Conservation (phyloP, 2,797 vertebrate species). For the Hirundo rustica region DNA sequence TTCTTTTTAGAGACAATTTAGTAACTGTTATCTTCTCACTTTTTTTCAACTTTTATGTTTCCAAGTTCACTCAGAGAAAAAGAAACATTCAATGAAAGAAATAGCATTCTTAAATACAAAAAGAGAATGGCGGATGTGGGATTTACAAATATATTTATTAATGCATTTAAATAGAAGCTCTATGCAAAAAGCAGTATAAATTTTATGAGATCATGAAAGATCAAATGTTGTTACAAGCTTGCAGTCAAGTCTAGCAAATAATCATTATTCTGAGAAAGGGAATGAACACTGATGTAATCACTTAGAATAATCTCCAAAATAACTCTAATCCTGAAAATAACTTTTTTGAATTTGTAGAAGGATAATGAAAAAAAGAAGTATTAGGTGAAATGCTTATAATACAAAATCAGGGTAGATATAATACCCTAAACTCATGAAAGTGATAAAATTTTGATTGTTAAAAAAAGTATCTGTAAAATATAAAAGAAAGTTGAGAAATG, state of each 20-base stretch:
- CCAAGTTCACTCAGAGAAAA: neutral
- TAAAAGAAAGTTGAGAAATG: neutral
- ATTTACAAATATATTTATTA: slow-evolving; percentile 21
- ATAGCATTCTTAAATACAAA: neutral
- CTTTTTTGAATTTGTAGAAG: slow-evolving; percentile 36
- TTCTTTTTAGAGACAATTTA: neutral
- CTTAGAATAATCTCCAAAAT: slow-evolving; percentile 50
- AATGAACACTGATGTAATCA: slow-evolving; percentile 35
- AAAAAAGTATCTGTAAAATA: neutral
- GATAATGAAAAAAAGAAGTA: neutral
- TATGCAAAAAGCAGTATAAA: slow-evolving; percentile 9
- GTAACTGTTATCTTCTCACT: neutral
- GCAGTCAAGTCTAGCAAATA: neutral
- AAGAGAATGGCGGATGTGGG: neutral
- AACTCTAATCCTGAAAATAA: slow-evolving; percentile 58
- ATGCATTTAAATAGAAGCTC: slow-evolving; percentile 30
- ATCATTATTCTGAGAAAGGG: slow-evolving; percentile 18
- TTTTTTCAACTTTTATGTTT: neutral
- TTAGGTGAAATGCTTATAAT: slow-evolving; percentile 12
- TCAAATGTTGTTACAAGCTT: neutral
- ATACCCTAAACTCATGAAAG: neutral
- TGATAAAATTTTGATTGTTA: neutral
- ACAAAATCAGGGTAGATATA: neutral
- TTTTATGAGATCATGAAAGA: slow-evolving; percentile 30
- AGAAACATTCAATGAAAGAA: neutral